A percentile compares a stretch with the other conserved stretches of the same genome.
Conservation (phyloP, 92 coral and sea anemone genomes). For the Epizoanthus illoricatus region DNA sequence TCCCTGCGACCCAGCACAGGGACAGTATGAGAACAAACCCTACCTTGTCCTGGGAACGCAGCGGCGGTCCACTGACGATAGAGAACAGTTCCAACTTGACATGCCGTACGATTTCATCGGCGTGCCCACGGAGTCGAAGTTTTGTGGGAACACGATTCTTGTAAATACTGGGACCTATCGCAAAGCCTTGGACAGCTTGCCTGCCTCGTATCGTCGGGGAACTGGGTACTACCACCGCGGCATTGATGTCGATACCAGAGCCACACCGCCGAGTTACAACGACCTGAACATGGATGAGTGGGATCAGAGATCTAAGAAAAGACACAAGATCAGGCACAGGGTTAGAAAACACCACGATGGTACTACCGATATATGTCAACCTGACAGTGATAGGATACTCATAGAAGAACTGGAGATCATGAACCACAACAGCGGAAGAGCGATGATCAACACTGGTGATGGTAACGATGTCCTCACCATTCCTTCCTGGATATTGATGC, state of each 20-base stretch:
- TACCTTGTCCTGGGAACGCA: no score
- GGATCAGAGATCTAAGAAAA: not conserved
- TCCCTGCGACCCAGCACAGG: slow-evolving; percentile 44
- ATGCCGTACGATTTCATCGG: no score
- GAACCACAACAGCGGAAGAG: slow-evolving; percentile 24
- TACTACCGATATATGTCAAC: slow-evolving; percentile 40
- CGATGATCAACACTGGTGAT: slow-evolving; percentile 54
- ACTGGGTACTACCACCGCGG: slow-evolving; percentile 53
- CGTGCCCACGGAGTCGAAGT: no score
- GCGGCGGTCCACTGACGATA: no score
- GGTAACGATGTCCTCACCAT: slow-evolving; percentile 57
- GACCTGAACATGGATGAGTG: slow-evolving; percentile 42
- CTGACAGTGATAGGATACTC: slow-evolving; percentile 49
- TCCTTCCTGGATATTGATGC: slow-evolving; percentile 29
- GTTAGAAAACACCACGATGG: slow-evolving; percentile 7
- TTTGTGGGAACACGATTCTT: no score
- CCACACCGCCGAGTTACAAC: slow-evolving; percentile 49
- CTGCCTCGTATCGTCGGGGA: slow-evolving; percentile 1
- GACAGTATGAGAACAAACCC: slow-evolving; percentile 38
- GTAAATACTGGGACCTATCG: no score
- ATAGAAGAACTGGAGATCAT: slow-evolving; percentile 54
- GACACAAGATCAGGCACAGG: not conserved
- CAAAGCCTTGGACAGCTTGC: slow-evolving; percentile 33
- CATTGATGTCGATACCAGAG: slow-evolving; percentile 46
- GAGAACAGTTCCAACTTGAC: no score